phyloP scores from a whole-genome alignment of 2,113 vertebrate genomes.

The Toxostoma redivivum region DNA sequence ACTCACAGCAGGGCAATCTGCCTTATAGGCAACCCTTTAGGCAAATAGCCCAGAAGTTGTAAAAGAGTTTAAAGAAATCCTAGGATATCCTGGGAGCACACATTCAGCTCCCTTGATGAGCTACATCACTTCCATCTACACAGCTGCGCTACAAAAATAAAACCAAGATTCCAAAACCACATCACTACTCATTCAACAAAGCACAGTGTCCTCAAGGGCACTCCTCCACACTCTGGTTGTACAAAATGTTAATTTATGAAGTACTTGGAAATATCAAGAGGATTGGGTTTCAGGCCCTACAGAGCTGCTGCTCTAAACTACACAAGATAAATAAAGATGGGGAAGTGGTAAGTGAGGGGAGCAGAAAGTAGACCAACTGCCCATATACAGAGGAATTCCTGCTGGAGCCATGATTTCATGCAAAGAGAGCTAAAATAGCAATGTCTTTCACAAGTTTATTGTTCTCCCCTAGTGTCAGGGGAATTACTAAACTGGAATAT shows the following conservation, averaged over 20 bases:
- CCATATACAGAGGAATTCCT: neutral
- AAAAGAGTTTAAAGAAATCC: neutral
- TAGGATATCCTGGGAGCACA: neutral
- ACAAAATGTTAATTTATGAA: neutral
- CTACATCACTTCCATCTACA: neutral
- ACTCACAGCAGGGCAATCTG: neutral
- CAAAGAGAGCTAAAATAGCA: slow-evolving; percentile 8
- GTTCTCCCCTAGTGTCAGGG: neutral
- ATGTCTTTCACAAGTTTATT: neutral
- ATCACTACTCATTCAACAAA: neutral
- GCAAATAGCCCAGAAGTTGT: neutral
- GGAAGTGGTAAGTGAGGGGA: neutral
- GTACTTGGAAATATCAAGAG: neutral
- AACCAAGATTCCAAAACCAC: neutral
- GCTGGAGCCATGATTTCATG: neutral
- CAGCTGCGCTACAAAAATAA: neutral
- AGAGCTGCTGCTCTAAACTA: neutral
- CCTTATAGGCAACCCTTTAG: neutral
- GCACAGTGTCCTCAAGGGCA: neutral
- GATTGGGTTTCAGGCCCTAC: neutral
- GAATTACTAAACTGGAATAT: neutral
- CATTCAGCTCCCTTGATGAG: neutral
- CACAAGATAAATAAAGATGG: neutral
- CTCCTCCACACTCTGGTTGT: neutral
- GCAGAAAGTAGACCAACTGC: neutral